Base-by-base conservation (phyloP, 2,113 vertebrate genomes). In the Clarias gariepinus region DNA sequence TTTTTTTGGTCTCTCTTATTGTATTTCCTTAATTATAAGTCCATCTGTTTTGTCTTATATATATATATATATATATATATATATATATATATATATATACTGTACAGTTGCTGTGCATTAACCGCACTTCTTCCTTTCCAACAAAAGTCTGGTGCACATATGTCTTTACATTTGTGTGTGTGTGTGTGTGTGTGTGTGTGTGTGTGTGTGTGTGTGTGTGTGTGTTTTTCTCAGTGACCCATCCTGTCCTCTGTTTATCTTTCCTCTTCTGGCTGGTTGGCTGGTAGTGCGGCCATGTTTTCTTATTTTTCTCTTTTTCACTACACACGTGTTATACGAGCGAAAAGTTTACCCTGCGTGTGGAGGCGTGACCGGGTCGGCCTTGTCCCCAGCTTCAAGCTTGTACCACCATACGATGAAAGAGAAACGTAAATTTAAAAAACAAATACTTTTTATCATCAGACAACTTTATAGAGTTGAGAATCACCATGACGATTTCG, bases 211-310 rank as follows among this genome's bases (percentile, higher is more conserved):
- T n/a, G n/a, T n/a, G n/a, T n/a, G n/a, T n/a, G n/a, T n/a, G n/a
- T n/a, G n/a, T n/a, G n/a, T n/a, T n/a, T 8, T 91, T 90, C 41
- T 15, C 89, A 41, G 81, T 86, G 89, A 90, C 90, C 91, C 89
- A 81, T 85, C 71, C 11, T 83, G 84, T 78, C 57, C 90, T 28
- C 25, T 92, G 90, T 93, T 93, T 91, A 88, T 88, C 87, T 84
- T 88, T 84, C 87, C 88, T 91, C 85, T 86, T 90, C 88, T 90
- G 89, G 88, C 4, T n/a, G 25, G 41, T 83, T 87, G 63, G 84
- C 83, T 82, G 61, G n/a, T 53, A 87, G n/a, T 19, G 68, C 28
- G 74, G 57, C 21, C 18, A 21, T 33, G 76, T 30, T 60, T 66
- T 55, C 16, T 55, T 12, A 41, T 41, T 93, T 91, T 91, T 30